phyloP scores from a whole-genome alignment of 2,888 invertebrate genomes.

The Drosophila hamatofila region DNA sequence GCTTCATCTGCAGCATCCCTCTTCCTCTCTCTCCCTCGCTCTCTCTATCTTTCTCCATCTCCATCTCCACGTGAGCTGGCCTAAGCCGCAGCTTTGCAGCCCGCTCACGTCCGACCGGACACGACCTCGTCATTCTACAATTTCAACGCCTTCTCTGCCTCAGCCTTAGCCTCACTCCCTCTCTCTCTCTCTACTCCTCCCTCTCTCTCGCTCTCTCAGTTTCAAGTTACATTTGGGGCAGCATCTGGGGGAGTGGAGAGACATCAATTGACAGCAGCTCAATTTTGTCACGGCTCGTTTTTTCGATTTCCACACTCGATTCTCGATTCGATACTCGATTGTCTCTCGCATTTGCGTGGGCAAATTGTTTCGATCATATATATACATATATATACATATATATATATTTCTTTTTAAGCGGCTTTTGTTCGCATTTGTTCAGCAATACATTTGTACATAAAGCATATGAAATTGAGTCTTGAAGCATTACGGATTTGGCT shows the following conservation, averaged over 20 bases:
- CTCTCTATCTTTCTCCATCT: background rate
- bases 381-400: background rate
- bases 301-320: slow-evolving; percentile 62
- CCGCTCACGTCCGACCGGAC: slow-evolving; percentile 60
- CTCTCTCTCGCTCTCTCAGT: background rate
- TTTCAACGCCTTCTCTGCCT: slow-evolving; percentile 70
- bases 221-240: slow-evolving; percentile 55
- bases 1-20: slow-evolving; percentile 2
- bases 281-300: slow-evolving; percentile 74
- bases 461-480: slow-evolving; percentile 63
- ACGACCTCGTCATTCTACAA: slow-evolving; percentile 68
- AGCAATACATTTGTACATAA: slow-evolving; percentile 43
- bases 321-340: slow-evolving; percentile 10
- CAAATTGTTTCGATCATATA: slow-evolving; percentile 67
- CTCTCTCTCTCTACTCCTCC: too few relatives aligned
- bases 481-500: slow-evolving; percentile 10
- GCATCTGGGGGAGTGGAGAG: background rate
- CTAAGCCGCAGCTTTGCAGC: slow-evolving; percentile 66
- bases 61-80: slow-evolving; percentile 43
- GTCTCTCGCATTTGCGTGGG: slow-evolving; percentile 66
- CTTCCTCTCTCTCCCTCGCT: background rate
- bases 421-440: slow-evolving; percentile 61
- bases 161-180: background rate
- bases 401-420: slow-evolving; percentile 53
- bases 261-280: slow-evolving; percentile 71